A percentile compares a stretch with the other conserved stretches of the same genome.
Conservation (phyloP, 1,140 invertebrate genomes). For the Chrysomallon squamiferum region DNA sequence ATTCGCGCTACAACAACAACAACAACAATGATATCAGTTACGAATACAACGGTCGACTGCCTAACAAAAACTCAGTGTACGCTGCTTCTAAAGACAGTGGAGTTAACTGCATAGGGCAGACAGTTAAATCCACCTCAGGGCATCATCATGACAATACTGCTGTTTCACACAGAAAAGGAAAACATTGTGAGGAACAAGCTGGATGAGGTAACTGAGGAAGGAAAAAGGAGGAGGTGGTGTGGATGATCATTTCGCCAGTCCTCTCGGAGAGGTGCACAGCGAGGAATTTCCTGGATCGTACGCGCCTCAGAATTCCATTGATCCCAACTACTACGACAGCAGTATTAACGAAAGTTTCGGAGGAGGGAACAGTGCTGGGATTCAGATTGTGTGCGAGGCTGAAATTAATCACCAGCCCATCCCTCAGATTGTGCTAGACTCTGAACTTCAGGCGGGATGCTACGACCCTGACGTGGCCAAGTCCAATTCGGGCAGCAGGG, state of each 20-base stretch:
- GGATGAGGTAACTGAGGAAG: conserved; percentile 1
- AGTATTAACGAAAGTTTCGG: conserved; percentile 10
- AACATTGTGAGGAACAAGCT: background rate
- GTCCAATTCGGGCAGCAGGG: conserved; percentile 14
- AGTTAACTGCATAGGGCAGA: conserved; percentile 53
- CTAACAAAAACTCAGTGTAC: conserved; percentile 44
- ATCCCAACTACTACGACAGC: conserved; percentile 17
- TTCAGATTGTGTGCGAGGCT: conserved; percentile 17
- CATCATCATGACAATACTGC: background rate
- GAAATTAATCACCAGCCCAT: conserved; percentile 21
- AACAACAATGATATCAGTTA: conserved; percentile 45
- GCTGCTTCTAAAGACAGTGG: conserved; percentile 52
- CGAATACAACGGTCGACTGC: conserved; percentile 52
- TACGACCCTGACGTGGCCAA: conserved; percentile 17
- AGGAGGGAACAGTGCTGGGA: conserved; percentile 8
- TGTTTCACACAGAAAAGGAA: background rate
- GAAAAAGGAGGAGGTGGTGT: background rate
- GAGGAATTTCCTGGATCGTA: background rate
- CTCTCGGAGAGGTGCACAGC: too few species aligned
- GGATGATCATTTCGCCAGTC: too few species aligned
- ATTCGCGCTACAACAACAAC: conserved; percentile 10
- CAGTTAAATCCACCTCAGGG: background rate
- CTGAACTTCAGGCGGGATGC: conserved; percentile 4
- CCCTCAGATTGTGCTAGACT: conserved; percentile 20
- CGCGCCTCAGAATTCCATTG: conserved; percentile 5